Base-by-base conservation (phyloP, 2,797 vertebrate genomes). In the Halcyon badia region DNA sequence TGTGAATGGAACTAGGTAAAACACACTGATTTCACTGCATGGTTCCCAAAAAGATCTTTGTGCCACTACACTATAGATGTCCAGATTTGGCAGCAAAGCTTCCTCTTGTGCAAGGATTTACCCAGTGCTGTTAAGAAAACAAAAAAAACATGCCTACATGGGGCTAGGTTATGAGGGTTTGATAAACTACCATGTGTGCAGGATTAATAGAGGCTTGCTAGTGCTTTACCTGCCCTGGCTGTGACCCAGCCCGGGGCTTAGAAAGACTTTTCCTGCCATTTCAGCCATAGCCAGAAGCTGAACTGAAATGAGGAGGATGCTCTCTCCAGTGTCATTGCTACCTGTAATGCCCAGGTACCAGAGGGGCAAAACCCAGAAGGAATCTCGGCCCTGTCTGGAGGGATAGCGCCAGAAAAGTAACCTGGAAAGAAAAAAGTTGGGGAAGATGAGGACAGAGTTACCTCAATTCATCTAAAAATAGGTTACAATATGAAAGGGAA, bases 121-220 rank as follows among this genome's bases (percentile, higher is more conserved):
- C 24, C 26, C n/a, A 41, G 16, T 26, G 11, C 19, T 65, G 18
- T 69, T 84, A 82, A 49, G 41, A 94, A 94, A 91, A 65, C n/a
- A 76, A 54, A 86, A 95, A 95, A 72, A 22, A 28, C 42, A 51
- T 68, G 48, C 39, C 37, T 73, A 16, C 22, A 21, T 16, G 28
- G 9, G 39, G 24, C 24, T 41, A 41, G n/a, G 17, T 62, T 70
- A 72, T 49, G 51, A 82, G 25, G 6, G 14, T 66, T 90, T 92
- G 66, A 90, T 89, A 82, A 95, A 72, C n/a, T 83, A 33, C 56
- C 11, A 3, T 4, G 20, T 51, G 10, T 56, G 21, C 24, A 51
- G 49, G 11, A 30, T 86, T 77, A 83, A 80, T 22, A 81, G 72
- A 89, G 15, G 7, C 7, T 88, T 69, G 19, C 10, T 44, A 25